Evolutionary conservation across 1,140 invertebrate species (phyloP).

Genomic region (Pollicipes pollicipes): DNA sequence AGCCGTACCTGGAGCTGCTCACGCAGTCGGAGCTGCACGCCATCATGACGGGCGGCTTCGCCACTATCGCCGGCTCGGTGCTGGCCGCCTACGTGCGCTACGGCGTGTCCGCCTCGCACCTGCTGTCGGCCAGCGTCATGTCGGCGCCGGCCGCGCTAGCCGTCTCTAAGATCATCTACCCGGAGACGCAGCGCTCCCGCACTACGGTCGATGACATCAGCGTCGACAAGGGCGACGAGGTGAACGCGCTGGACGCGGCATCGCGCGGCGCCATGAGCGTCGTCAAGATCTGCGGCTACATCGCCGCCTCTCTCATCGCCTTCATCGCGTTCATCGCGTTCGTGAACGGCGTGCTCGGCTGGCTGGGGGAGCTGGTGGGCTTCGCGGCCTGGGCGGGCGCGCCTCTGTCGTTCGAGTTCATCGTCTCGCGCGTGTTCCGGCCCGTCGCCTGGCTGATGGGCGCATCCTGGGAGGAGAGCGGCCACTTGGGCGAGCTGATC

Average conservation of each 20-base stretch:
- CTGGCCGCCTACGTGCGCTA: conserved; percentile 81
- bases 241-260: conserved; percentile 70
- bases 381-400: conserved; percentile 25
- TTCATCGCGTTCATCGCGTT: conserved; percentile 51
- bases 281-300: conserved; percentile 63
- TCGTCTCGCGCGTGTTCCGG: conserved; percentile 71
- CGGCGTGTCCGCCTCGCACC: conserved; percentile 59
- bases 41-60: conserved; percentile 82
- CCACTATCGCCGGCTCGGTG: conserved; percentile 83
- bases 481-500: conserved; percentile 58
- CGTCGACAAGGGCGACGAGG: conserved; percentile 44
- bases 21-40: conserved; percentile 82
- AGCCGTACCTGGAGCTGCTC: conserved; percentile 60
- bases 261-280: conserved; percentile 57
- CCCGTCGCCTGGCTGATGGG: conserved; percentile 66
- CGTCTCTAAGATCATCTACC: conserved; percentile 74
- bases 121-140: conserved; percentile 86
- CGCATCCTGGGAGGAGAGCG: conserved; percentile 54
- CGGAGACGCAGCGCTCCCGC: conserved; percentile 59
- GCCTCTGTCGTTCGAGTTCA: conserved; percentile 36
- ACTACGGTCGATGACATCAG: conserved; percentile 43
- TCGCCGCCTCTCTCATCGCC: conserved; percentile 78
- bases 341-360: conserved; percentile 35
- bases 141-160: conserved; percentile 79
- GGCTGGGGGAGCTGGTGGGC: conserved; percentile 59